Percentiles rank a stretch among this genome's conserved stretches.
Evolutionary conservation across 1,140 invertebrate species (phyloP).

Genomic region (Drosophila santomea): DNA sequence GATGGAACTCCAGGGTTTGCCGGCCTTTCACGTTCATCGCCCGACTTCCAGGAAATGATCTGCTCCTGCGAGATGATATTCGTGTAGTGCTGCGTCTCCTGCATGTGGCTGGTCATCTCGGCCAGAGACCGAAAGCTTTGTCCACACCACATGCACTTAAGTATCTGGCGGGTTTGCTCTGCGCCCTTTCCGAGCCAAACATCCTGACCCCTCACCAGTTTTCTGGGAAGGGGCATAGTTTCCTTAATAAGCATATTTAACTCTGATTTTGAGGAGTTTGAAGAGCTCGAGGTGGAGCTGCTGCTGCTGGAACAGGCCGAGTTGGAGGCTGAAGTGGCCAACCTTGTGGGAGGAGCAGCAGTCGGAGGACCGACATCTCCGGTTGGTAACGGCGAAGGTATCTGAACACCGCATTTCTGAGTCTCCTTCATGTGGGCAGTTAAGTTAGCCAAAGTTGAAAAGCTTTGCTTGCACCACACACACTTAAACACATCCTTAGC

Average conservation of each 20-base stretch:
- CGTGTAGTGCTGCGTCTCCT: constrained; percentile 99
- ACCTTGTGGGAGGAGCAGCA: constrained; percentile 8
- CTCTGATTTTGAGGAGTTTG: constrained; percentile 89
- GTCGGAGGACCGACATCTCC: not conserved
- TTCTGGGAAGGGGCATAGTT: constrained; percentile 96
- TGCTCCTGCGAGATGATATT: constrained; percentile 98
- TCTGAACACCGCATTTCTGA: constrained; percentile 94
- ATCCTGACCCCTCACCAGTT: constrained; percentile 98
- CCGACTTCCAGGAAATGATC: constrained; percentile 97
- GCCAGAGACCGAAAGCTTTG: constrained; percentile 98
- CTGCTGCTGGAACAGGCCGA: constrained; percentile 85
- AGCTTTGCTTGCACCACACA: constrained; percentile 98
- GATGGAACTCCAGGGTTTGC: constrained; percentile 25
- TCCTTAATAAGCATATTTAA: constrained; percentile 95
- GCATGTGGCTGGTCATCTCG: constrained; percentile 99
- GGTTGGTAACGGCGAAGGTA: constrained; percentile 85
- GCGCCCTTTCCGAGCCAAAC: constrained; percentile 99
- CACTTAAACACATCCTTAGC: constrained; percentile 97
- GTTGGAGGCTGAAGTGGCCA: constrained; percentile 85
- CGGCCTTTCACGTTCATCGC: constrained; percentile 87
- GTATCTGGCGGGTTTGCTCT: constrained; percentile 97
- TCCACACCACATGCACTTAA: constrained; percentile 99
- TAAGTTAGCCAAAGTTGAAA: constrained; percentile 94
- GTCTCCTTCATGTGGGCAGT: constrained; percentile 98
- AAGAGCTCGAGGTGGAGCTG: constrained; percentile 87